A percentile compares a stretch with the other conserved stretches of the same genome.
phyloP scores from a whole-genome alignment of 2,888 invertebrate genomes.

The Noctua fimbriata region DNA sequence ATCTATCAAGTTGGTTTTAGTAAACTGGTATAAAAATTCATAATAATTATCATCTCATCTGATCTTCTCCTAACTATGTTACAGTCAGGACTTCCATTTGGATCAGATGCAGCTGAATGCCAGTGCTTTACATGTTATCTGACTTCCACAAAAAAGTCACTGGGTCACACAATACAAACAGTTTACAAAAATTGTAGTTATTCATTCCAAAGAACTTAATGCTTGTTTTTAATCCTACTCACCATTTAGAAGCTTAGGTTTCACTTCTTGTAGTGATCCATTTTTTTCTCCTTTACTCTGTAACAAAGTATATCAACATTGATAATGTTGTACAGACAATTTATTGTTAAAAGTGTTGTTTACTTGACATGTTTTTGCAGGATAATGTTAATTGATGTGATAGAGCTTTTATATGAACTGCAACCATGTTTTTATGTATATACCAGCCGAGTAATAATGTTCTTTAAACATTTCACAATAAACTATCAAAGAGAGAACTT shows the following conservation, averaged over 20 bases:
- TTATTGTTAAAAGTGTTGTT: conserved; percentile 7
- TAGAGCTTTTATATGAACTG: background rate
- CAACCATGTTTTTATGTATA: background rate
- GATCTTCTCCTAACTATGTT: background rate
- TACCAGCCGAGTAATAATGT: background rate
- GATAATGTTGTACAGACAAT: conserved; percentile 8
- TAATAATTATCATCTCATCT: background rate
- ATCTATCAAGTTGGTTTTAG: background rate
- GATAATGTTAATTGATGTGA: conserved; percentile 4
- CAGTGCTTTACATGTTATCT: background rate
- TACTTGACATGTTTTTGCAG: conserved; percentile 3
- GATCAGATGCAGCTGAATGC: background rate
- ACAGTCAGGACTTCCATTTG: too few species aligned
- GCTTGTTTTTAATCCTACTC: conserved; percentile 64
- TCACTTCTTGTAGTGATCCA: conserved; percentile 87
- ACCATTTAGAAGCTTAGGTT: conserved; percentile 90
- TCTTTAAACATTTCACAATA: background rate
- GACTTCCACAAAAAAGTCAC: background rate
- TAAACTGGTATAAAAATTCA: background rate
- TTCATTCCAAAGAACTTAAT: background rate
- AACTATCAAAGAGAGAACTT: conserved; percentile 20
- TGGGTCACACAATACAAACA: background rate
- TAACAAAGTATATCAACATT: conserved; percentile 62
- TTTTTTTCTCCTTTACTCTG: conserved; percentile 89
- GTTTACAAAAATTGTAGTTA: background rate